Percentiles rank a stretch among this genome's conserved stretches.
Conservation (phyloP, 2,888 invertebrate species). For the Orchesella flavescens region DNA sequence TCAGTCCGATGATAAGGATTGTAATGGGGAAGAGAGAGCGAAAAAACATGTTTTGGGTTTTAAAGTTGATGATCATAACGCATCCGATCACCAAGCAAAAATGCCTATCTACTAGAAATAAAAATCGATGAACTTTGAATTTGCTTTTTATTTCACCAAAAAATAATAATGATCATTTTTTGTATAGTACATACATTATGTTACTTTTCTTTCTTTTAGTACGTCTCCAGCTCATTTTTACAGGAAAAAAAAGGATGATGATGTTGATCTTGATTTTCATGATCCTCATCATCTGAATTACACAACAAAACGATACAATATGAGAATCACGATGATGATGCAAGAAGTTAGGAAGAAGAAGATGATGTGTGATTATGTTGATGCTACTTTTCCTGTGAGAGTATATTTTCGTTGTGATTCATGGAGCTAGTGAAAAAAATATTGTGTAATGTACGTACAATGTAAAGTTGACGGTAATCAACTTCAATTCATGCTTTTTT, state of each 20-base stretch:
- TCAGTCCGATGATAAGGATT: too few species aligned
- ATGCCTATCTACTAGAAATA: too few species aligned
- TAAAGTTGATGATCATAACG: too few species aligned
- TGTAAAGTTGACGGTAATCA: conserved; percentile 3
- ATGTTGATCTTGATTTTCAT: conserved; percentile 44
- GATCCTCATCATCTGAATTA: conserved; percentile 25
- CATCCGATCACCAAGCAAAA: too few species aligned
- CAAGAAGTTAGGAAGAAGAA: background rate
- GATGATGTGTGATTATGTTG: background rate
- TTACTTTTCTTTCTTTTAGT: background rate
- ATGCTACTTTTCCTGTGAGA: background rate
- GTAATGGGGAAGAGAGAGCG: too few species aligned
- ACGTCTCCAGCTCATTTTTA: conserved; percentile 15
- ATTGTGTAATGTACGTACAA: background rate
- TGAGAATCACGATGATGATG: conserved; percentile 10
- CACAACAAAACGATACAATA: background rate
- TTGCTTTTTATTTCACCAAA: too few species aligned
- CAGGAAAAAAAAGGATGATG: conserved; percentile 24
- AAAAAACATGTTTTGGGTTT: too few species aligned
- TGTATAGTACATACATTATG: too few species aligned
- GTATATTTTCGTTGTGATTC: too few species aligned
- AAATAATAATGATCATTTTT: conserved; percentile 17
- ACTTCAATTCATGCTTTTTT: background rate
- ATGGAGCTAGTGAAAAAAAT: background rate
- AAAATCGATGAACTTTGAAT: too few species aligned